Conservation (phyloP, 2,888 invertebrate species). For the Cryptocephalus primarius region DNA sequence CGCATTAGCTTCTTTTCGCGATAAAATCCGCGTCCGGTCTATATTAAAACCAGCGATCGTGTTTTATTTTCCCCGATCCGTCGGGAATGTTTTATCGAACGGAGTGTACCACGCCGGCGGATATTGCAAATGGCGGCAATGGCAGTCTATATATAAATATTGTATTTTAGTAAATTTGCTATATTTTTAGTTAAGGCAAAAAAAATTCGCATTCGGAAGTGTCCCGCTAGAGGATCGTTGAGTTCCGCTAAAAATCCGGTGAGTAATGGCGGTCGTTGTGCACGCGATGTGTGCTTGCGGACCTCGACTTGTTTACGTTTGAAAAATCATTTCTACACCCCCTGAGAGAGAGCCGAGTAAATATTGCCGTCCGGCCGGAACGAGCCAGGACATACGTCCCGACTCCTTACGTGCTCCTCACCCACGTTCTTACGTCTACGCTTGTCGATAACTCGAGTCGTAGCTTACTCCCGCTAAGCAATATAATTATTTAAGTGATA, state of each 20-base stretch:
- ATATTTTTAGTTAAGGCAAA: slow-evolving; percentile 19
- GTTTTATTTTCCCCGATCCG: slow-evolving; percentile 9
- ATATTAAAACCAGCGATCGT: slow-evolving; percentile 11
- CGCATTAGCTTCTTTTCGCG: no score
- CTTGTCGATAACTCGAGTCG: slow-evolving; percentile 29
- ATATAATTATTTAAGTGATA: slow-evolving; percentile 41
- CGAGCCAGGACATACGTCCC: slow-evolving; percentile 27
- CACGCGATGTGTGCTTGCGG: slow-evolving; percentile 6
- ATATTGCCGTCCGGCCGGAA: slow-evolving; percentile 27
- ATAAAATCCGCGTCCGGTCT: slow-evolving; percentile 1
- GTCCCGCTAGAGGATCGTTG: slow-evolving; percentile 13
- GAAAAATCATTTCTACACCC: slow-evolving; percentile 31
- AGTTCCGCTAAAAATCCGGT: slow-evolving; percentile 19
- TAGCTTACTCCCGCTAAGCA: slow-evolving; percentile 28
- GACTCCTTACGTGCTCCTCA: slow-evolving; percentile 25
- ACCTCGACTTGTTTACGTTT: slow-evolving; percentile 26
- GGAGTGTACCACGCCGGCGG: slow-evolving; percentile 31
- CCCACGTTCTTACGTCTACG: slow-evolving; percentile 25
- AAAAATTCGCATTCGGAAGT: slow-evolving; percentile 18
- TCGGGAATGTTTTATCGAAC: slow-evolving; percentile 12
- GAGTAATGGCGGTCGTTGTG: slow-evolving; percentile 13
- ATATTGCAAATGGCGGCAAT: slow-evolving; percentile 35
- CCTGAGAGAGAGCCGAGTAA: slow-evolving; percentile 31
- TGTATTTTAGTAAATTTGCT: slow-evolving; percentile 30
- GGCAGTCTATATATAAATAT: slow-evolving; percentile 36